These are phyloP conservation scores for Bubalus kerabau DNA, from an alignment of 2,113 vertebrate genomes.

Conservation along the genomic window DNA sequence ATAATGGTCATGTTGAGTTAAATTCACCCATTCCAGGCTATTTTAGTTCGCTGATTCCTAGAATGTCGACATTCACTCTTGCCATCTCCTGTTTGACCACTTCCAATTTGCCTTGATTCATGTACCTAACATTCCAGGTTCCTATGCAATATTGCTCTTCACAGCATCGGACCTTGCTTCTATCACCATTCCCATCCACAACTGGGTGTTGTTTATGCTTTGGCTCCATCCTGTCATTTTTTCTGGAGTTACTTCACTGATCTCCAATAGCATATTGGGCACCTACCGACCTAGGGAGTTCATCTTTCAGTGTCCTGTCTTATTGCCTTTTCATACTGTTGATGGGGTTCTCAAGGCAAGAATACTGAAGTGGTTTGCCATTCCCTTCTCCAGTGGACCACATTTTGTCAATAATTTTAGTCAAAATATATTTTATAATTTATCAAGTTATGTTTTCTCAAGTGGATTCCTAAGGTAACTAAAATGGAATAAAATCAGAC, in stretches of 20 bases:
- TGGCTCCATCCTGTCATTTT: neutral
- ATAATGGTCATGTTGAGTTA: neutral
- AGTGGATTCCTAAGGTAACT: neutral
- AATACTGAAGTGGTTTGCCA: neutral
- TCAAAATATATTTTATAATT: neutral
- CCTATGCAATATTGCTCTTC: neutral
- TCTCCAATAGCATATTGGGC: neutral
- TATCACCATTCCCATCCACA: neutral
- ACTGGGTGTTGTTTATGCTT: neutral
- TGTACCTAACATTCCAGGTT: neutral
- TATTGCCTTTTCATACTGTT: neutral
- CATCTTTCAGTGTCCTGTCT: neutral
- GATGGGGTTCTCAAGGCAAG: neutral
- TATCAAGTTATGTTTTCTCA: neutral
- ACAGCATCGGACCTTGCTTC: fast-evolving
- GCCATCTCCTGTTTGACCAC: neutral
- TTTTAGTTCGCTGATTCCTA: neutral
- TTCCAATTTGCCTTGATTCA: neutral
- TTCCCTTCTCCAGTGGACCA: neutral
- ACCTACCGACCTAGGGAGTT: neutral
- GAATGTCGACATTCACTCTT: neutral
- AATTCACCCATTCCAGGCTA: neutral
- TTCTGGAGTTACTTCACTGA: neutral
- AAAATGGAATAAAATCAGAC: neutral
- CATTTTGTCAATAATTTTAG: neutral